Evolutionary conservation across 2,888 invertebrate genomes (phyloP), one percentile per base, ranked within the genome.

Genomic region (Netelia virgata): DNA sequence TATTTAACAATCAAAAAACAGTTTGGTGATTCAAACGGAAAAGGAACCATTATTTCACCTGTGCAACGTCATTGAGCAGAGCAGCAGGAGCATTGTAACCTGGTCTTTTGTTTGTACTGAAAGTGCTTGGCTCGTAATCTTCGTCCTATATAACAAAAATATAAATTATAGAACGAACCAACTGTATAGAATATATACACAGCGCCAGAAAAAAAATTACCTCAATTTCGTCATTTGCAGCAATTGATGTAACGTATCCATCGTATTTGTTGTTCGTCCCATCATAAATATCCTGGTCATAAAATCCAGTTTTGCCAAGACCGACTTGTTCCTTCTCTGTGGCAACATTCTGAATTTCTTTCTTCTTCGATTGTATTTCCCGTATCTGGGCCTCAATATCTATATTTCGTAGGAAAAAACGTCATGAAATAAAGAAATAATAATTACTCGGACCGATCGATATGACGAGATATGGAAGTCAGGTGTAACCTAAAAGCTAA

Each of bases 211-310:
- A 61, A 70, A 63, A 61, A 50, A 14, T 10, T 91, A 95, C 95
- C 91, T 98, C 98, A 50, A 97, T 97, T 94, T 99, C 99, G 94
- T 99, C 99, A 93, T 98, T 98, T 0, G 98, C 97, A 66, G 98
- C 98, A 93, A 99, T 99, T 0, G 99, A 99, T 76, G 98, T 98
- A 88, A 98, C 98, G 94, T 99, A 99, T 43, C 98, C 98, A 92
- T 98, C 98, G 94, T 97, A 98, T 91, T 98, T 97, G 79, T 96
- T 96, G 90, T 97, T 97, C 2, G 95, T 94, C 84, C 96, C 96
- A 93, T 98, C 98, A 93, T 99, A 99, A 87, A 99, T 97, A 90
- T 99, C 99, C 92, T 97, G 96, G 94, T 99, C 99, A 93, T 97
- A 98, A 77, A 95, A 96, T 68, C 96, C 96, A 87, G 96, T 96